Conservation (phyloP, 2,888 invertebrate species). For the Acrocera orbiculus region DNA sequence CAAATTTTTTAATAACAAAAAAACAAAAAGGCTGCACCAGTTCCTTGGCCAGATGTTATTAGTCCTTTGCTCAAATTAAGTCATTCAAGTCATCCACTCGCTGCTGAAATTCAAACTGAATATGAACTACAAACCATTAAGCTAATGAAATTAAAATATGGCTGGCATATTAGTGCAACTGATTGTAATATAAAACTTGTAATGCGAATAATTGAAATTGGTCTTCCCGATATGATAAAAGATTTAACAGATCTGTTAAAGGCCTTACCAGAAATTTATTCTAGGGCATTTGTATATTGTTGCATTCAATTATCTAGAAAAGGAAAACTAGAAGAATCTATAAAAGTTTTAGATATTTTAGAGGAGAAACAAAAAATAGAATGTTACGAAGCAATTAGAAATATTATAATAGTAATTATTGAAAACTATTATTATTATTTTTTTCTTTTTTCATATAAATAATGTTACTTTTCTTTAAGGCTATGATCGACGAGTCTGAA, state of each 20-base stretch:
- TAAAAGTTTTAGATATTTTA: conserved; percentile 21
- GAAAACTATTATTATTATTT: neutral
- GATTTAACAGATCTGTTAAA: conserved; percentile 24
- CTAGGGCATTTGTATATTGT: conserved; percentile 24
- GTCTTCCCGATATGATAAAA: conserved; percentile 26
- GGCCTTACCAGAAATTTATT: conserved; percentile 22
- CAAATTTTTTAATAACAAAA: neutral
- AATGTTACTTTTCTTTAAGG: neutral
- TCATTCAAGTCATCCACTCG: conserved; percentile 27
- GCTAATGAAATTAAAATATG: conserved; percentile 29
- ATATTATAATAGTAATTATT: conserved; percentile 16
- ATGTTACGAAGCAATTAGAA: conserved; percentile 18
- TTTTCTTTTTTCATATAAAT: neutral
- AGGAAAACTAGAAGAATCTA: conserved; percentile 23
- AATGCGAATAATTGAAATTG: conserved; percentile 26
- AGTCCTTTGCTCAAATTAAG: conserved; percentile 23
- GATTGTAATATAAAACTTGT: conserved; percentile 24
- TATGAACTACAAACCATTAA: conserved; percentile 29
- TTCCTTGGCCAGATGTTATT: conserved; percentile 27
- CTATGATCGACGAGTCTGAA: conserved; percentile 4
- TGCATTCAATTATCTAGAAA: conserved; percentile 25
- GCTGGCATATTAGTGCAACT: conserved; percentile 24
- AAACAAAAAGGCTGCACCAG: conserved; percentile 20
- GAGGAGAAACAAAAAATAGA: conserved; percentile 16
- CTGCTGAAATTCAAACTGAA: conserved; percentile 24